Evolutionary conservation across 2,797 vertebrate species (phyloP).

Genomic region (Chloroceryle inda): DNA sequence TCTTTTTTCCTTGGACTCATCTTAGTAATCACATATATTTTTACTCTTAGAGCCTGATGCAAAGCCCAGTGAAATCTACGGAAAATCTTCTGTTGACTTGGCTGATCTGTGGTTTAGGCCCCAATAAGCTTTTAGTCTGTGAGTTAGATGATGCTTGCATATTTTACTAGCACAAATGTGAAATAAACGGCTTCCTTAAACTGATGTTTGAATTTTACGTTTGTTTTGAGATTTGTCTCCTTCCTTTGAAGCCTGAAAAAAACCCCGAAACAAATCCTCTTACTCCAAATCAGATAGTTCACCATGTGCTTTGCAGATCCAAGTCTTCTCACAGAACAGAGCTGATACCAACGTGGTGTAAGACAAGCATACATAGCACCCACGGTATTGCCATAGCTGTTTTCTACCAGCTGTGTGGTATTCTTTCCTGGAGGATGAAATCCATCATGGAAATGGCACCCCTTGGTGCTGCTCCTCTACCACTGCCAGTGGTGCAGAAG

Average conservation of each 20-base stretch:
- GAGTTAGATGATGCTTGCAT: not conserved
- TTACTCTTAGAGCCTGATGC: not conserved
- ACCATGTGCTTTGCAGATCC: not conserved
- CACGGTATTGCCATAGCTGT: not conserved
- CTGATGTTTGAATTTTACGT: not conserved
- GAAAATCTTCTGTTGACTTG: not conserved
- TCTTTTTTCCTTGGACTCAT: constrained; percentile 25
- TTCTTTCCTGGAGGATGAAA: not conserved
- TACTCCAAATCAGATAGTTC: not conserved
- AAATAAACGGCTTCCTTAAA: not conserved
- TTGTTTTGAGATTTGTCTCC: not conserved
- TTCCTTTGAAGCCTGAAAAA: not conserved
- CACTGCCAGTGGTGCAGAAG: not conserved
- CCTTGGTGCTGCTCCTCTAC: not conserved
- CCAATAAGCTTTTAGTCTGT: not conserved
- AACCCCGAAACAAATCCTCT: not conserved
- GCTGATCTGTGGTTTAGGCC: not conserved
- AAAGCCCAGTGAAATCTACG: constrained; percentile 27
- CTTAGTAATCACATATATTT: not conserved
- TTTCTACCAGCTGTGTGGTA: not conserved
- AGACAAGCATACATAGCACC: not conserved
- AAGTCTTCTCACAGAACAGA: not conserved
- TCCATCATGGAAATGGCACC: not conserved
- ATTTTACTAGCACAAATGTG: not conserved
- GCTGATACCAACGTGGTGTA: not conserved